These are phyloP conservation scores for Scolopax rusticola DNA, from an alignment of 2,797 vertebrate genomes.

Conservation along the genomic window DNA sequence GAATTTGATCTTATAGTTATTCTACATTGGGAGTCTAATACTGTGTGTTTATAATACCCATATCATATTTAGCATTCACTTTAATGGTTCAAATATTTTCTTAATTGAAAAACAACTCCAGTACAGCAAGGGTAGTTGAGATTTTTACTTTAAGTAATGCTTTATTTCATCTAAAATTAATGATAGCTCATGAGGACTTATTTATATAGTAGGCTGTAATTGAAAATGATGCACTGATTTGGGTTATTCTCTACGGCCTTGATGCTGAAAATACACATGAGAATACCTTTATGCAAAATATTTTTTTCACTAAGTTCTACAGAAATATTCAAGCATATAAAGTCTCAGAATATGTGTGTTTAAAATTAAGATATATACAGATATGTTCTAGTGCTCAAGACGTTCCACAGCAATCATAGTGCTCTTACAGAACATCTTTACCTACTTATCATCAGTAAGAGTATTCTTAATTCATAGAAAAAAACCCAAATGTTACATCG, in stretches of 20 bases:
- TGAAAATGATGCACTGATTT: slow-evolving; percentile 32
- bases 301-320: not conserved
- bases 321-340: not conserved
- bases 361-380: not conserved
- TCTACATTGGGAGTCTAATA: not conserved
- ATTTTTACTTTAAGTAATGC: slow-evolving; percentile 47
- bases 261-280: not conserved
- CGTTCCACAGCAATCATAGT: not conserved
- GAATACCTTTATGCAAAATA: not conserved
- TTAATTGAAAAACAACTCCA: slow-evolving; percentile 45
- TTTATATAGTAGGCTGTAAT: slow-evolving; percentile 8
- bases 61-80: not conserved
- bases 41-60: not conserved
- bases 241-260: slow-evolving; percentile 3
- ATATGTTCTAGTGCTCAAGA: not conserved
- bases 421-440: not conserved
- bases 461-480: not conserved
- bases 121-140: not conserved
- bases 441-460: not conserved
- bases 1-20: not conserved
- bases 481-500: not conserved
- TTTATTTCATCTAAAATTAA: slow-evolving; percentile 42
- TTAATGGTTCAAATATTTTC: slow-evolving; percentile 43
- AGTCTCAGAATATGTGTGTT: not conserved
- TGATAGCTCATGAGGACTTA: not conserved